Evolutionary conservation across 1,140 invertebrate genomes (phyloP).

Genomic region (Drosophila navojoa): DNA sequence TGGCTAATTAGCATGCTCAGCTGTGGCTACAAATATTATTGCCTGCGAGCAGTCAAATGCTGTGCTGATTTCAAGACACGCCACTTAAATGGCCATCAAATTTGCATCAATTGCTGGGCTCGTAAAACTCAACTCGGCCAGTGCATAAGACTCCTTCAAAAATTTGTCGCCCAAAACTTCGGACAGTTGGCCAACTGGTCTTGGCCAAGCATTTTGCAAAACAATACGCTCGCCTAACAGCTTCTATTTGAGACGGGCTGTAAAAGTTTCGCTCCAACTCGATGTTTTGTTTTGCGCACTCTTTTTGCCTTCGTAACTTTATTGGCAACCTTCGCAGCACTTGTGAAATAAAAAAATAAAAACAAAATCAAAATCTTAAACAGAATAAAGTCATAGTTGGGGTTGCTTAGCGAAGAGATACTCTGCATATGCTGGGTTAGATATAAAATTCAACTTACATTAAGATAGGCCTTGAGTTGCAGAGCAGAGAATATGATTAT

Average conservation of each 20-base stretch:
- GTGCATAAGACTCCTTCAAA: slow-evolving; percentile 53
- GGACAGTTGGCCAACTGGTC: slow-evolving; percentile 12
- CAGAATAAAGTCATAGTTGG: not conserved
- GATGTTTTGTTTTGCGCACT: not conserved
- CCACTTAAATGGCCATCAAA: slow-evolving; percentile 43
- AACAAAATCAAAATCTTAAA: not conserved
- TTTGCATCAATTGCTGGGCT: slow-evolving; percentile 43
- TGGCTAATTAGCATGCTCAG: slow-evolving; percentile 12
- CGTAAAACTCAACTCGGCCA: slow-evolving; percentile 54
- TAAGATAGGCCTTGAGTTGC: too few species aligned
- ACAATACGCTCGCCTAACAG: slow-evolving; percentile 74
- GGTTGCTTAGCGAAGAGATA: not conserved
- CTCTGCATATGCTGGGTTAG: not conserved
- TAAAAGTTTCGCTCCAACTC: slow-evolving; percentile 54
- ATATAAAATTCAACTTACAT: too few species aligned
- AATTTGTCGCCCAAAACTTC: slow-evolving; percentile 64
- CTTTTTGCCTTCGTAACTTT: slow-evolving; percentile 43
- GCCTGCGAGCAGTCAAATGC: not conserved
- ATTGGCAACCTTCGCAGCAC: slow-evolving; percentile 30
- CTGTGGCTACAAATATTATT: slow-evolving; percentile 16
- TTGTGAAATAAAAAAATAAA: not conserved
- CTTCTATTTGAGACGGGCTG: slow-evolving; percentile 69
- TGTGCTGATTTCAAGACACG: slow-evolving; percentile 20
- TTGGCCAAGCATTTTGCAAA: slow-evolving; percentile 71
- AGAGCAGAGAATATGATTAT: too few species aligned